Base-by-base conservation (phyloP, 2,797 vertebrate species). In the Acanthurus tractus region DNA sequence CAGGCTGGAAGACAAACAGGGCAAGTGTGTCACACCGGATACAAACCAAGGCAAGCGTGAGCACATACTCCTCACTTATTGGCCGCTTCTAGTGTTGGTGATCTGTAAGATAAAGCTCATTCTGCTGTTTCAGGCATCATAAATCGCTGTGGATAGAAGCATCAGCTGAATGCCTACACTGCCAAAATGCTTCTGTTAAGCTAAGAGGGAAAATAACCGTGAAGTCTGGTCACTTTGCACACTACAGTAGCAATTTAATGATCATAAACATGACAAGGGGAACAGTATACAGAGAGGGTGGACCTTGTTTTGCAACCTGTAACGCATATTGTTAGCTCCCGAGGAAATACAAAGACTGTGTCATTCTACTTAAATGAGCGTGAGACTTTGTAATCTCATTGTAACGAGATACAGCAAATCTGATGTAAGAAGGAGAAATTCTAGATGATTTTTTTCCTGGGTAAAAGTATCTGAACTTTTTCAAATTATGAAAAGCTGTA, bases 1-100 rank as follows among this genome's bases (percentile, higher is more conserved):
- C 81, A 76, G 42, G 64, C 66, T 55, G 61, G 53, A 55, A 66
- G 73, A 70, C 65, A 13, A 81, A 65, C 76, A 58, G 70, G 69
- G 73, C 15, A 46, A 83, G 45, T 2, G 74, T 69, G 76, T 77
- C 71, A 70, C 54, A 49, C 8, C 42, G 22, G 53, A 81, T 74
- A 46, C 34, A 36, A 63, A 69, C 65, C n/a, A 54, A 71, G 46
- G 59, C 20, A 10, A 78, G 63, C 20, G 50, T 66, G 13, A 57
- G 59, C 55, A 0, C 25, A 55, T 72, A 12, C 61, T 76, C 57
- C 25, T 62, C 53, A 15, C 59, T 1, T 65, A 64, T 48, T 58
- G 58, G 76, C 63, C 9, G 25, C 73, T 63, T 9, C 8, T 18
- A 2, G 59, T 42, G 59, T 52, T 12, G 59, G 17, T 74, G 63